Evolutionary conservation across 1,140 invertebrate species (phyloP).

Genomic region (roundworm (Caenorhabditis elegans)): DNA sequence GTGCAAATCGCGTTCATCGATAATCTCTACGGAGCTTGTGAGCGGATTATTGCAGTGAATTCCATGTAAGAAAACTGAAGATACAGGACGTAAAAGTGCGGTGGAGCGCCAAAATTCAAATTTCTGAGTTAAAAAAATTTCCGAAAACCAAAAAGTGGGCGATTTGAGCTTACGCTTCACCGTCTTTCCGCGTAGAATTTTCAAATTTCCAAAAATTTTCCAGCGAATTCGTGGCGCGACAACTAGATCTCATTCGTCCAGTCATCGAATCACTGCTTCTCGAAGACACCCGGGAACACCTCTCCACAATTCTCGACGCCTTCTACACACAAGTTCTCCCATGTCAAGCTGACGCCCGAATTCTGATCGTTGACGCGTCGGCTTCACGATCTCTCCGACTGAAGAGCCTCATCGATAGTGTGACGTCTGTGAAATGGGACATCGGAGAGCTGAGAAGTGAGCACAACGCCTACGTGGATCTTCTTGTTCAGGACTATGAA

Average conservation of each 20-base stretch:
- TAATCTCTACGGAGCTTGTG: slow-evolving; percentile 78
- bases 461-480: slow-evolving; percentile 81
- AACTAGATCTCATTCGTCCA: slow-evolving; percentile 79
- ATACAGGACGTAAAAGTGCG: no score
- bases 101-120: no score
- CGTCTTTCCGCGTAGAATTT: no score
- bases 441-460: slow-evolving; percentile 88
- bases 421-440: slow-evolving; percentile 89
- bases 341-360: slow-evolving; percentile 74
- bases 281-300: slow-evolving; percentile 41
- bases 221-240: slow-evolving; percentile 80
- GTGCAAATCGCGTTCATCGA: slow-evolving; percentile 76
- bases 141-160: no score
- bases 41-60: slow-evolving; percentile 86
- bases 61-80: slow-evolving; percentile 73
- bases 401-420: slow-evolving; percentile 77
- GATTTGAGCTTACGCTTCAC: no score
- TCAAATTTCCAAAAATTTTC: slow-evolving; percentile 33
- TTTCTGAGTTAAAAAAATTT: no score
- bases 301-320: slow-evolving; percentile 61
- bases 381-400: slow-evolving; percentile 79
- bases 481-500: slow-evolving; percentile 68
- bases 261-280: slow-evolving; percentile 74
- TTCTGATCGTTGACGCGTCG: slow-evolving; percentile 82
- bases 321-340: slow-evolving; percentile 66